Evolutionary conservation across 1,140 invertebrate species (phyloP), one percentile per base, ranked within the genome.

Genomic region (Vanessa atalanta): DNA sequence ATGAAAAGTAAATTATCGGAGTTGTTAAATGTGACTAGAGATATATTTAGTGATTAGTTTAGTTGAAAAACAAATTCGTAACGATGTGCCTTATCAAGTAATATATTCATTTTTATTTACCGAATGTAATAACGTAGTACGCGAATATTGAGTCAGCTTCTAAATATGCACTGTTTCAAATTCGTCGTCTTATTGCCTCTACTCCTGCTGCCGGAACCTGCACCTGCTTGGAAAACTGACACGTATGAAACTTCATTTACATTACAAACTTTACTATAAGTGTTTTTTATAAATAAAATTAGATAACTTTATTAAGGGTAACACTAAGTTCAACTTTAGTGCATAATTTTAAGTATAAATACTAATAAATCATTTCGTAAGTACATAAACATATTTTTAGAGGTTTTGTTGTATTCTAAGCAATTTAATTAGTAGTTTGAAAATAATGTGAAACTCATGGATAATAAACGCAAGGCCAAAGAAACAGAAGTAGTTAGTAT

Each of bases 61-160:
- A 71, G 64, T 53, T 72, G 48, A 65, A 66, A 70, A 81, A 80
- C 75, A 79, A 82, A 79, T 76, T 70, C 77, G 86, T 86, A 90
- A 91, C 80, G 76, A 88, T 86, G 90, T 92, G 90, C 90, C 90
- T 92, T 92, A 91, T 78, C 65, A 69, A 81, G 80, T 86, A 88
- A 81, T 84, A 83, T 78, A 84, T 76, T 80, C 65, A 73, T 80
- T 82, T 72, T 68, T 82, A 73, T 72, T 75, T 67, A 69, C 43
- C 66, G 67, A 50, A 20, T 31, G 47, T 14, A 50, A 15, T 43
- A 69, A 50, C 48, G 65, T 79, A 72, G 69, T 71, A 77, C 61
- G 64, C 69, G 65, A 73, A 78, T 76, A 68, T 75, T 88, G 83
- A 83, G 75, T 80, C 72, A 77, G 60, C 72, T 76, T 61, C 72